phyloP scores from a whole-genome alignment of 2,797 vertebrate species.

The Sebastes matsubarae region DNA sequence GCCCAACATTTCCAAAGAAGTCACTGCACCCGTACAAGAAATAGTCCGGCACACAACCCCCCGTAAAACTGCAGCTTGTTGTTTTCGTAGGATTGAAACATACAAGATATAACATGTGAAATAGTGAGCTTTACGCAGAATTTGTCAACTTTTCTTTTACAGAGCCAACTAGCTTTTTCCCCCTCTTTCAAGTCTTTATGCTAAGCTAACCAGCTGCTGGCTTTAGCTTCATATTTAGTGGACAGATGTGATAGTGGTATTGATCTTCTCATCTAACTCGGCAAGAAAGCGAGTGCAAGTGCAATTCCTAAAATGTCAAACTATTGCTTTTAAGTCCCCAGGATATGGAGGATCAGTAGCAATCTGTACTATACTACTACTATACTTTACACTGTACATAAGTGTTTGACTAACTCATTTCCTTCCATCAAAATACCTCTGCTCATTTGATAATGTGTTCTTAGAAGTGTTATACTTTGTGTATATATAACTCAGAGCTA shows the following conservation, averaged over 20 bases:
- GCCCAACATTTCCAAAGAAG: neutral
- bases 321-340: neutral
- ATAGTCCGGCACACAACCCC: neutral
- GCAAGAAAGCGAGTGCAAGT: neutral
- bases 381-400: constrained; percentile 15
- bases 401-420: neutral
- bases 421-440: constrained; percentile 1
- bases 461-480: neutral
- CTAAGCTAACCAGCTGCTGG: neutral
- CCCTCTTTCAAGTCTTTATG: neutral
- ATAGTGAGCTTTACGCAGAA: neutral
- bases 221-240: neutral
- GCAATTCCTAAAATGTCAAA: neutral
- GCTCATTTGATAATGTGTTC: neutral
- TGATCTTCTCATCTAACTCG: neutral
- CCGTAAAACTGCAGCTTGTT: neutral
- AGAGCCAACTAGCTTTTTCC: too few species aligned
- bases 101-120: neutral
- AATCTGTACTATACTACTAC: constrained; percentile 6
- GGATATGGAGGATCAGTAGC: neutral
- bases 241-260: neutral
- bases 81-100: neutral
- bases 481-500: constrained; percentile 14
- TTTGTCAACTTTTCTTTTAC: neutral
- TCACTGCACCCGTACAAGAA: neutral